Percentiles rank a stretch among this genome's conserved stretches.
Conservation (phyloP, 2,888 invertebrate genomes). For the Stenchaetothrips biformis region DNA sequence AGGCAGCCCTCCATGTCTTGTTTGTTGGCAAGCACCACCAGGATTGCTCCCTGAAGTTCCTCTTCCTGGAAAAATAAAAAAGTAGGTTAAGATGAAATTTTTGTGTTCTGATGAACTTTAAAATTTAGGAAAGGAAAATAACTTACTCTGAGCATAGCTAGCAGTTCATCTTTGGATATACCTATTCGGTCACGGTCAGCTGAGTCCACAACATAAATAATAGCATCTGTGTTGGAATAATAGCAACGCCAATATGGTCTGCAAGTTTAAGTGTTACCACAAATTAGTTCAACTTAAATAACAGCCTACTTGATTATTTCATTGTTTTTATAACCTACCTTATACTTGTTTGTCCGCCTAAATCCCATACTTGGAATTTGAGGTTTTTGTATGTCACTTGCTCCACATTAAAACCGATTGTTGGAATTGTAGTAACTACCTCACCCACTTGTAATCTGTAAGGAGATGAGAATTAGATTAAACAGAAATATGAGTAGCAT, state of each 20-base stretch:
- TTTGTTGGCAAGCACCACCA: conserved; percentile 97
- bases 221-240: conserved; percentile 99
- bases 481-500: not conserved
- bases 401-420: conserved; percentile 98
- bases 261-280: conserved; percentile 43
- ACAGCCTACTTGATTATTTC: not conserved
- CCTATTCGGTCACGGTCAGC: conserved; percentile 98
- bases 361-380: conserved; percentile 99
- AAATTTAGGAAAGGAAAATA: not conserved
- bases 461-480: conserved; percentile 35
- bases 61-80: conserved; percentile 68
- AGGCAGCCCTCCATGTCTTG: conserved; percentile 98
- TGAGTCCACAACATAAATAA: conserved; percentile 99
- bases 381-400: conserved; percentile 98
- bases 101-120: not conserved
- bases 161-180: conserved; percentile 96
- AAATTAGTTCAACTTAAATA: not conserved
- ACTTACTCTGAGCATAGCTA: conserved; percentile 91
- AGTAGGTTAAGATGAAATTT: conserved; percentile 14
- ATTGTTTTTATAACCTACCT: conserved; percentile 55
- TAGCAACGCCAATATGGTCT: conserved; percentile 99
- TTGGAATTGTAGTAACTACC: conserved; percentile 96
- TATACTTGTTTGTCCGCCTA: conserved; percentile 98
- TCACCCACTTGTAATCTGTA: conserved; percentile 89
- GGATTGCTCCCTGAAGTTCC: conserved; percentile 89